phyloP scores from a whole-genome alignment of 2,797 vertebrate genomes.

The Morelia viridis region DNA sequence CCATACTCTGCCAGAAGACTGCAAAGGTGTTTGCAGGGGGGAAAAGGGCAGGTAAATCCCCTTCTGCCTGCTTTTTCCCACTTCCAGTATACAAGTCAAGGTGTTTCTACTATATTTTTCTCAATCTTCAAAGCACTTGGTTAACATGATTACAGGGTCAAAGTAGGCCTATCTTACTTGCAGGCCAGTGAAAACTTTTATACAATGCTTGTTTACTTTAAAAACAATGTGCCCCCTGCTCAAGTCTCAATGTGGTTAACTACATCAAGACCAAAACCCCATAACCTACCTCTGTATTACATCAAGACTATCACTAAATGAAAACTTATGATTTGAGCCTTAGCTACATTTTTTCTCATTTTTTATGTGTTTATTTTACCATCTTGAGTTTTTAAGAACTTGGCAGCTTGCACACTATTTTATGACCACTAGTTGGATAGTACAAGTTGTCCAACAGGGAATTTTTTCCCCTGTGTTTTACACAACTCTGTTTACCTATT shows the following conservation, averaged over 20 bases:
- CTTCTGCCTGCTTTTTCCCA: not conserved
- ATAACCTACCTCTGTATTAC: not conserved
- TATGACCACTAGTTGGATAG: not conserved
- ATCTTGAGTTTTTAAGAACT: not conserved
- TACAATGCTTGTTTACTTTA: not conserved
- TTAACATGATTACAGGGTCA: not conserved
- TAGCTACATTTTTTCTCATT: not conserved
- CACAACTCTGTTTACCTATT: not conserved
- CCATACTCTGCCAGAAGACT: not conserved
- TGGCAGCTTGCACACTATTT: not conserved
- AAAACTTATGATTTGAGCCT: not conserved
- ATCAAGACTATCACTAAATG: not conserved
- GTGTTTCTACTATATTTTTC: slow-evolving; percentile 33
- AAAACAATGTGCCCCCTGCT: not conserved
- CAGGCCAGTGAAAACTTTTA: not conserved
- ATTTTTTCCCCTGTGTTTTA: not conserved
- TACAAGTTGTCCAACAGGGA: not conserved
- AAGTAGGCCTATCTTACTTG: not conserved
- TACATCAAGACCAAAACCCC: not conserved
- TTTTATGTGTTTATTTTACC: not conserved
- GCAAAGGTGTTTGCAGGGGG: not conserved
- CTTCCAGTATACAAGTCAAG: not conserved
- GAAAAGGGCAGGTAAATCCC: not conserved
- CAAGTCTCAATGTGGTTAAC: not conserved
- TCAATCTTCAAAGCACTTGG: not conserved